phyloP scores from a whole-genome alignment of 2,113 vertebrate species.

The Lates calcarifer region DNA sequence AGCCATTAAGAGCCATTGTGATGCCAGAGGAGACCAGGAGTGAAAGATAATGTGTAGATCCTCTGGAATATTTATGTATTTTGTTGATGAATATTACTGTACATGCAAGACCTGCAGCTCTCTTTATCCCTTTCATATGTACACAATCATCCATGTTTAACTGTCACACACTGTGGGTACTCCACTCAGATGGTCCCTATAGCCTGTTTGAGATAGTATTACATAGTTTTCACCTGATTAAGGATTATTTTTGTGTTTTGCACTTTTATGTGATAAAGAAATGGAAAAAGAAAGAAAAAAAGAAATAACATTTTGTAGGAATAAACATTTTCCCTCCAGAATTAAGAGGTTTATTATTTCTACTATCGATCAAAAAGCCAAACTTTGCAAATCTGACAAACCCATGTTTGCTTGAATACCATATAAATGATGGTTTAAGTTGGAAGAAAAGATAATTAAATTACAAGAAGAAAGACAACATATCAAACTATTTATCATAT shows the following conservation, averaged over 20 bases:
- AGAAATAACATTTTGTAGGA: too few species aligned
- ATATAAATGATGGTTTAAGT: neutral
- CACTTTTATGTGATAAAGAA: neutral
- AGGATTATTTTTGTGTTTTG: neutral
- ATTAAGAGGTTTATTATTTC: neutral
- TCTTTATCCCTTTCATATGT: neutral
- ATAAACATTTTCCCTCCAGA: neutral
- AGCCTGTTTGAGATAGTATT: neutral
- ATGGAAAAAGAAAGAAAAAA: too few species aligned
- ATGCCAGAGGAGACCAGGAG: constrained; percentile 30
- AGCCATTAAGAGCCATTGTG: constrained; percentile 70
- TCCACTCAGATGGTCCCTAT: neutral
- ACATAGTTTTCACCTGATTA: neutral
- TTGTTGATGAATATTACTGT: constrained; percentile 17
- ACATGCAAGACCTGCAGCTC: neutral
- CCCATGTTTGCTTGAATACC: neutral
- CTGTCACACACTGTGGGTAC: neutral
- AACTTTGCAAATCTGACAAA: neutral
- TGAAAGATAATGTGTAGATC: constrained; percentile 22
- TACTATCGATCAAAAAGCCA: neutral
- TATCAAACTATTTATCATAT: neutral
- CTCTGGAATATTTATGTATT: constrained; percentile 33
- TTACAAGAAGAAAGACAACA: neutral
- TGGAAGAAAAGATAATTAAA: neutral
- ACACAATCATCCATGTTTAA: neutral